Conservation (phyloP, 2,888 invertebrate species). For the Empis stercorea region DNA sequence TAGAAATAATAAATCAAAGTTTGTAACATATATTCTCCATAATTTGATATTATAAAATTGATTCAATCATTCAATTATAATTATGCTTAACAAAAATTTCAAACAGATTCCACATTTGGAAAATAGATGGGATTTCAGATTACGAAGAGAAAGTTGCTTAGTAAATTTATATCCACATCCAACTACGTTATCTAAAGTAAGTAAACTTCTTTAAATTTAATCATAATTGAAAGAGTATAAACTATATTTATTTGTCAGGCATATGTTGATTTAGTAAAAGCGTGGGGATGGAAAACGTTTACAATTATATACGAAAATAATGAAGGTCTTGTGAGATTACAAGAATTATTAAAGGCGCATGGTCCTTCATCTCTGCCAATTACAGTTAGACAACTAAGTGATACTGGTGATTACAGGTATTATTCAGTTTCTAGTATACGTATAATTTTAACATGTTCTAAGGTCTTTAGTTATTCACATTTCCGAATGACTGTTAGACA, state of each 20-base stretch:
- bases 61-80: too few relatives aligned
- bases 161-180: constrained; percentile 92
- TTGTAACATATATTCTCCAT: too few relatives aligned
- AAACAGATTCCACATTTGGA: constrained; percentile 72
- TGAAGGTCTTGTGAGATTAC: constrained; percentile 77
- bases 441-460: too few relatives aligned
- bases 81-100: not conserved
- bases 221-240: too few relatives aligned
- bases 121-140: constrained; percentile 85
- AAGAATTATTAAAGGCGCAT: constrained; percentile 77
- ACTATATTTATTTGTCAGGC: constrained; percentile 48
- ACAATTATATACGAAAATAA: constrained; percentile 94
- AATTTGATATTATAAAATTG: too few relatives aligned
- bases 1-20: too few relatives aligned
- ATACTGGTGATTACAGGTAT: constrained; percentile 74
- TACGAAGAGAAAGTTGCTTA: constrained; percentile 72
- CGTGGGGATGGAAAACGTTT: constrained; percentile 91
- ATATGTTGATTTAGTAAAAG: constrained; percentile 78
- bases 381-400: constrained; percentile 70
- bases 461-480: too few relatives aligned
- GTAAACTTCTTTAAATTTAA: not conserved
- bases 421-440: too few relatives aligned
- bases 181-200: constrained; percentile 67
- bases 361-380: constrained; percentile 75
- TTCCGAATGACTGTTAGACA: too few relatives aligned